These are phyloP conservation scores for Camponotus vicinus DNA, from an alignment of 1,140 invertebrate species.

Conservation along the genomic window DNA sequence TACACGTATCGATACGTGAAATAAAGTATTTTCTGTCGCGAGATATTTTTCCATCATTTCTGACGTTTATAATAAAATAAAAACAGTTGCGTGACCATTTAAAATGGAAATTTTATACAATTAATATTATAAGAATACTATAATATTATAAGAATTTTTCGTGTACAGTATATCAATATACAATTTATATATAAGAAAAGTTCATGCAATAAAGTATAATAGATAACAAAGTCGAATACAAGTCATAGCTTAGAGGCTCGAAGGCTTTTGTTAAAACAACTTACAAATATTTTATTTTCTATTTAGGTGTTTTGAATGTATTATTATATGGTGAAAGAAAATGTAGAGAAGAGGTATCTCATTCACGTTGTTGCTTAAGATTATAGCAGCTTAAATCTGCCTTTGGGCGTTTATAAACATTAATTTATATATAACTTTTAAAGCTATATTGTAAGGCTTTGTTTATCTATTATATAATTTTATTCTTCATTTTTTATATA, in stretches of 20 bases:
- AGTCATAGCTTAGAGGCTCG: neutral
- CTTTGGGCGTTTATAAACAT: neutral
- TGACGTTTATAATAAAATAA: no score
- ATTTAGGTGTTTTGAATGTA: neutral
- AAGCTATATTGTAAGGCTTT: neutral
- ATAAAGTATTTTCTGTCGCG: constrained; percentile 26
- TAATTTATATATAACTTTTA: neutral
- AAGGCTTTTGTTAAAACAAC: neutral
- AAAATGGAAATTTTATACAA: neutral
- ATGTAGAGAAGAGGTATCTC: neutral
- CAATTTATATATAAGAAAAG: neutral
- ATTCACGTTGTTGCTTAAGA: neutral
- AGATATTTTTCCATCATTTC: constrained; percentile 19
- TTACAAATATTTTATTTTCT: neutral
- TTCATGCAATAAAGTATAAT: neutral
- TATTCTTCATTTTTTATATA: neutral
- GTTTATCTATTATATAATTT: neutral
- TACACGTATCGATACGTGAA: constrained; percentile 39
- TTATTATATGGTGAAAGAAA: neutral
- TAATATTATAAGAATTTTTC: no score
- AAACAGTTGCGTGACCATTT: neutral
- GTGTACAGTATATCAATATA: neutral
- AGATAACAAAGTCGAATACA: neutral
- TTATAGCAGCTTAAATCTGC: neutral
- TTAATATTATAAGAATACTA: neutral